Percentiles rank a stretch among this genome's conserved stretches.
phyloP scores from a whole-genome alignment of 2,888 invertebrate genomes.

The Microctonus aethiopoides region DNA sequence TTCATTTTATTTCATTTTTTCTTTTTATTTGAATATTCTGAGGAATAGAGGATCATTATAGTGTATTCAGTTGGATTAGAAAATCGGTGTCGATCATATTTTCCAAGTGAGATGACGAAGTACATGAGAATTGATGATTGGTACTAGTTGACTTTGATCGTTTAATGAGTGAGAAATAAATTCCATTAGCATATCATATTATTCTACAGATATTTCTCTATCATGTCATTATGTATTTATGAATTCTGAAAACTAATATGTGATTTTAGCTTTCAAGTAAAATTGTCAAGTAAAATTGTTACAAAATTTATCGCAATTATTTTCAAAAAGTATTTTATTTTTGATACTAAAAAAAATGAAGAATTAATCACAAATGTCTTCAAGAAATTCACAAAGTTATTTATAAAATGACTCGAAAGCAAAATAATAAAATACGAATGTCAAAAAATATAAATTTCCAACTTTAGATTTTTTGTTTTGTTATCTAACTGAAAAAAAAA shows the following conservation, averaged over 20 bases:
- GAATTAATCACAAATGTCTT: too few relatives aligned
- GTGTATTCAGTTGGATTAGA: constrained; percentile 40
- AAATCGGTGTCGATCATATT: constrained; percentile 40
- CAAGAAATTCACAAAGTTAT: too few relatives aligned
- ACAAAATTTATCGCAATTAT: background rate
- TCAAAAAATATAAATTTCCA: too few relatives aligned
- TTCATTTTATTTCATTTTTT: background rate
- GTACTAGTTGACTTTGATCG: background rate
- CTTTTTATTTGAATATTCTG: background rate
- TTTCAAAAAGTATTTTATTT: too few relatives aligned
- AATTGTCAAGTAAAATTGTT: background rate
- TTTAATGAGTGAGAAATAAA: background rate
- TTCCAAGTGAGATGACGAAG: constrained; percentile 30
- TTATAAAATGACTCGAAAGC: too few relatives aligned
- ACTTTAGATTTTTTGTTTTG: too few relatives aligned
- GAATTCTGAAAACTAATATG: background rate
- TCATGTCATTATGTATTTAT: background rate
- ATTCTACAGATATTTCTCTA: background rate
- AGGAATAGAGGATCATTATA: constrained; percentile 1
- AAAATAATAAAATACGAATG: too few relatives aligned
- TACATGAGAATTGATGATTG: constrained; percentile 16
- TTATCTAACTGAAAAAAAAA: too few relatives aligned
- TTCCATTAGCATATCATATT: background rate
- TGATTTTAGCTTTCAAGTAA: background rate
- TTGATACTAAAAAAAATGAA: too few relatives aligned